Conservation (phyloP, 2,888 invertebrate species). For the Peribatodes rhomboidaria region DNA sequence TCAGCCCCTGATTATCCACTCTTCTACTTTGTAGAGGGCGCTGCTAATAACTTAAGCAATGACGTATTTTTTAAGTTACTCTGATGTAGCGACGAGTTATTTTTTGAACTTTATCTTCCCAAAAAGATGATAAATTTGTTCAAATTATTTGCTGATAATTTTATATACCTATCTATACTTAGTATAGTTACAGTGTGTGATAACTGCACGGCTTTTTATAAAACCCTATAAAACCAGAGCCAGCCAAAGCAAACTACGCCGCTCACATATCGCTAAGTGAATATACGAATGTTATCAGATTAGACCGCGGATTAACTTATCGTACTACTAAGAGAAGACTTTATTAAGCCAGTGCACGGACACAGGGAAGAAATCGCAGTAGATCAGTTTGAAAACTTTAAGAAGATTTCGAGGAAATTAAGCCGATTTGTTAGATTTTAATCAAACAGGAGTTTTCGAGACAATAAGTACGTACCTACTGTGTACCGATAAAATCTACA, state of each 20-base stretch:
- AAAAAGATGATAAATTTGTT: too few relatives aligned
- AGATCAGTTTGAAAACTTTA: neutral
- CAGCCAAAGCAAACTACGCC: conserved; percentile 1
- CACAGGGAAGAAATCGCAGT: neutral
- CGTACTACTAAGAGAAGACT: conserved; percentile 43
- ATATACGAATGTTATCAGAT: conserved; percentile 47
- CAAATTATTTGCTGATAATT: too few relatives aligned
- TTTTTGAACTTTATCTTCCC: too few relatives aligned
- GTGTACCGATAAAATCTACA: too few relatives aligned
- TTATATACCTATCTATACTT: too few relatives aligned
- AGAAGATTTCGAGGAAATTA: neutral
- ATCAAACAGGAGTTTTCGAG: neutral
- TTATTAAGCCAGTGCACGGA: conserved; percentile 40
- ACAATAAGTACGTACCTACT: neutral
- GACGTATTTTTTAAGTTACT: too few relatives aligned
- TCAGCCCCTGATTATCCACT: too few relatives aligned
- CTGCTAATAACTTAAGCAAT: too few relatives aligned
- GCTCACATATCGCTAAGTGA: conserved; percentile 49
- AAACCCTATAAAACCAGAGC: neutral
- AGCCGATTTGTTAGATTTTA: neutral
- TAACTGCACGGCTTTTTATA: neutral
- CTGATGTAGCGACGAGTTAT: too few relatives aligned
- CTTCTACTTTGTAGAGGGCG: too few relatives aligned
- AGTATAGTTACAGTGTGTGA: neutral
- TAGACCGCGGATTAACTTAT: conserved; percentile 42